Percentiles rank a stretch among this genome's conserved stretches.
Conservation (phyloP, 2,888 invertebrate genomes). For the Dynastes maya region DNA sequence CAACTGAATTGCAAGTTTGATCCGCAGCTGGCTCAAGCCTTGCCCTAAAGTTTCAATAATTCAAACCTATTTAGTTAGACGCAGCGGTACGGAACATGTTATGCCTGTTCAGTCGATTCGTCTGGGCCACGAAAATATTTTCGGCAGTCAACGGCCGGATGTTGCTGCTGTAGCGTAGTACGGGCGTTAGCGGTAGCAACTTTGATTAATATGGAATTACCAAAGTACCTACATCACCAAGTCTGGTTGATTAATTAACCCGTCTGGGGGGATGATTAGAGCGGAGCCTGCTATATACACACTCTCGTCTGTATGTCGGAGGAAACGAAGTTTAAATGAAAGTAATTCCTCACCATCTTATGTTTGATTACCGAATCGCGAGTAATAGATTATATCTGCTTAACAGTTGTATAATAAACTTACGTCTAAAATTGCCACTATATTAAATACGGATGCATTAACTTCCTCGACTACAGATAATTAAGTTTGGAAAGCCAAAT, state of each 20-base stretch:
- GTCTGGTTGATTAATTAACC: constrained; percentile 41
- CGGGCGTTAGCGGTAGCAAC: constrained; percentile 23
- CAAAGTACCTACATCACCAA: constrained; percentile 38
- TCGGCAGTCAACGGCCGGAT: constrained; percentile 12
- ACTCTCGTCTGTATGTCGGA: neutral
- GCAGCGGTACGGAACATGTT: neutral
- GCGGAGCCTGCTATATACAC: neutral
- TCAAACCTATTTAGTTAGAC: constrained; percentile 30
- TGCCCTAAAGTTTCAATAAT: constrained; percentile 37
- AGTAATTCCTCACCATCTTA: neutral
- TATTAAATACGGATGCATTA: neutral
- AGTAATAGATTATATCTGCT: constrained; percentile 4
- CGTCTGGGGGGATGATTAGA: constrained; percentile 42
- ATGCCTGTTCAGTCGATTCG: constrained; percentile 25
- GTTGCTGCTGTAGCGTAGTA: neutral
- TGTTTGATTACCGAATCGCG: constrained; percentile 18
- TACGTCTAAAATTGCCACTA: neutral
- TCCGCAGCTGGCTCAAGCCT: constrained; percentile 35
- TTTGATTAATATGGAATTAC: constrained; percentile 46
- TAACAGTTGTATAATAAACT: neutral
- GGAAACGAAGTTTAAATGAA: constrained; percentile 28
- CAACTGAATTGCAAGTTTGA: constrained; percentile 36
- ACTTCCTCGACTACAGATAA: no score
- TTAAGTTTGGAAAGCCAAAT: no score
- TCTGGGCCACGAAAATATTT: constrained; percentile 27